phyloP scores from a whole-genome alignment of 2,797 vertebrate genomes.

The Pitangus sulphuratus region DNA sequence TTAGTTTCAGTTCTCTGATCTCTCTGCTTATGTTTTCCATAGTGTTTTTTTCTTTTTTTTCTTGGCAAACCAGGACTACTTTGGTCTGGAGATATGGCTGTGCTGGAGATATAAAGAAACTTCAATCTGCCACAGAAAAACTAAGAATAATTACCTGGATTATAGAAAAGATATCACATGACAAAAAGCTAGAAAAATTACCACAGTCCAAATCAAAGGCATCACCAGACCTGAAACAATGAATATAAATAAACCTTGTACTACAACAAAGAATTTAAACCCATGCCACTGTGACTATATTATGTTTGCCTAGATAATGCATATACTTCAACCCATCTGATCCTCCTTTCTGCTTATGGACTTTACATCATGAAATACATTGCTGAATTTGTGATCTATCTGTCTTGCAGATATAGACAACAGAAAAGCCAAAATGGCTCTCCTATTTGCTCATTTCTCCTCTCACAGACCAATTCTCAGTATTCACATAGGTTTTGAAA shows the following conservation, averaged over 20 bases:
- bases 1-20: neutral
- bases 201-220: neutral
- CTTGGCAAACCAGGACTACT: neutral
- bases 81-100: neutral
- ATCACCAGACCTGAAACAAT: neutral
- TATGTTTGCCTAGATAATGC: neutral
- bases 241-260: neutral
- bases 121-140: neutral
- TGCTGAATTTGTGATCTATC: neutral
- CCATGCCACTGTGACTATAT: neutral
- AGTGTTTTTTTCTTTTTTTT: accelerated
- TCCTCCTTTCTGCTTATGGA: neutral
- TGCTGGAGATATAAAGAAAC: neutral
- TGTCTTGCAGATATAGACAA: neutral
- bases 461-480: neutral
- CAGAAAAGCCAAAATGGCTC: neutral
- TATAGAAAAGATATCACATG: neutral
- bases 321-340: neutral
- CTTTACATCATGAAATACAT: neutral
- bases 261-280: neutral
- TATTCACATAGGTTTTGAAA: neutral
- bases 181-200: neutral
- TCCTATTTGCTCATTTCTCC: neutral
- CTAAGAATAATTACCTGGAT: neutral
- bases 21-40: neutral